Percentiles rank a stretch among this genome's conserved stretches.
Conservation (phyloP, 2,797 vertebrate species). For the Rhynchonycteris naso region DNA sequence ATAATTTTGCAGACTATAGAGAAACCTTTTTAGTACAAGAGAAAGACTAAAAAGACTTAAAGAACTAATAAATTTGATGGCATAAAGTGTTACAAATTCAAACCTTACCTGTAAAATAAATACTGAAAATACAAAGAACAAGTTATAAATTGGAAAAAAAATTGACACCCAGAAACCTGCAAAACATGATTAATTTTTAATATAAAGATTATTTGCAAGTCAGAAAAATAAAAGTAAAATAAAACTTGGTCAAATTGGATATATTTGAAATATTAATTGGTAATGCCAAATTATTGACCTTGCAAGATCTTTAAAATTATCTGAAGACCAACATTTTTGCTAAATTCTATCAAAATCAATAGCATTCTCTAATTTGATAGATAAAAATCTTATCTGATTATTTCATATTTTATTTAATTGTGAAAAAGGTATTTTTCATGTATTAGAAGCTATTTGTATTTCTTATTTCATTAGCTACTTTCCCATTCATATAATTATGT, state of each 20-base stretch:
- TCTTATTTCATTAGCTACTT: neutral
- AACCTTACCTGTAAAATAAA: neutral
- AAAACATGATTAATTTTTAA: neutral
- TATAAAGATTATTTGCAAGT: neutral
- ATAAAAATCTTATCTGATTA: neutral
- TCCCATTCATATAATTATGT: neutral
- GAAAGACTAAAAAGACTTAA: neutral
- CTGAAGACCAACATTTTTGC: neutral
- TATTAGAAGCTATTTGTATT: neutral
- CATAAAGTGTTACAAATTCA: neutral
- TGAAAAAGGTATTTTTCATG: neutral
- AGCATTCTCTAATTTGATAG: neutral
- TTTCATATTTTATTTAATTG: neutral
- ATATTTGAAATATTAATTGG: neutral
- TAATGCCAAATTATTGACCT: neutral
- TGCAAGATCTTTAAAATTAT: neutral
- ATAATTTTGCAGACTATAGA: conserved; percentile 49
- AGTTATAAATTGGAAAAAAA: neutral
- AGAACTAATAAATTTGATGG: neutral
- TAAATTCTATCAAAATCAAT: neutral
- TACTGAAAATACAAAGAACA: neutral
- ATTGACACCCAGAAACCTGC: neutral
- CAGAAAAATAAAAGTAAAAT: neutral
- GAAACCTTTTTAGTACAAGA: neutral
- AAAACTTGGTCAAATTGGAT: neutral